These are phyloP conservation scores for Ephestia elutella DNA, from an alignment of 1,140 invertebrate species.

Conservation along the genomic window DNA sequence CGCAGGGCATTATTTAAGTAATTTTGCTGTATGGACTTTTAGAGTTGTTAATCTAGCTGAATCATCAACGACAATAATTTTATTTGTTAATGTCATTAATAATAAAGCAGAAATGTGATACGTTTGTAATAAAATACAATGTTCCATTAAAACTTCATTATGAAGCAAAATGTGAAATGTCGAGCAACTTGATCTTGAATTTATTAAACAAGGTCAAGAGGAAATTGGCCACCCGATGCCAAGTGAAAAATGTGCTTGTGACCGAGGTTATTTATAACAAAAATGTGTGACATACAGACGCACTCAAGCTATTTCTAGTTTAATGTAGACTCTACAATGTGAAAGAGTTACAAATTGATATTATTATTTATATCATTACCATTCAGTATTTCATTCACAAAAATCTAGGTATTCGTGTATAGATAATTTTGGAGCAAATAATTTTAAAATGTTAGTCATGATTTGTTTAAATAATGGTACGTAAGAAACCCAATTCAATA, in stretches of 20 bases:
- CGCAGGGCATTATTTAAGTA: too few relatives aligned
- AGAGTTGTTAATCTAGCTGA: too few relatives aligned
- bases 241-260: constrained; percentile 43
- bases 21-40: too few relatives aligned
- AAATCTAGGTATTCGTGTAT: neutral
- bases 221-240: constrained; percentile 37
- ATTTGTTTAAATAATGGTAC: too few relatives aligned
- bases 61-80: too few relatives aligned
- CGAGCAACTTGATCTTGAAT: constrained; percentile 33
- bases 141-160: constrained; percentile 5
- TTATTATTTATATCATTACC: neutral
- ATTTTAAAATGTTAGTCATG: too few relatives aligned
- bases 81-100: too few relatives aligned
- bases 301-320: constrained; percentile 39
- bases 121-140: constrained; percentile 9
- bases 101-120: neutral
- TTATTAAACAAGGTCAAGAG: constrained; percentile 42
- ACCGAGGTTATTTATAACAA: constrained; percentile 47
- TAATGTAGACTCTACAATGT: constrained; percentile 6
- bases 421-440: too few relatives aligned
- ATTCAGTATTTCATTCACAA: constrained; percentile 11
- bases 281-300: constrained; percentile 40
- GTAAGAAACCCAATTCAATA: too few relatives aligned
- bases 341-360: neutral
- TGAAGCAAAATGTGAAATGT: constrained; percentile 12